Percentiles rank a stretch among this genome's conserved stretches.
Conservation (phyloP, 2,797 vertebrate genomes). For the Phalloptychus januarius region DNA sequence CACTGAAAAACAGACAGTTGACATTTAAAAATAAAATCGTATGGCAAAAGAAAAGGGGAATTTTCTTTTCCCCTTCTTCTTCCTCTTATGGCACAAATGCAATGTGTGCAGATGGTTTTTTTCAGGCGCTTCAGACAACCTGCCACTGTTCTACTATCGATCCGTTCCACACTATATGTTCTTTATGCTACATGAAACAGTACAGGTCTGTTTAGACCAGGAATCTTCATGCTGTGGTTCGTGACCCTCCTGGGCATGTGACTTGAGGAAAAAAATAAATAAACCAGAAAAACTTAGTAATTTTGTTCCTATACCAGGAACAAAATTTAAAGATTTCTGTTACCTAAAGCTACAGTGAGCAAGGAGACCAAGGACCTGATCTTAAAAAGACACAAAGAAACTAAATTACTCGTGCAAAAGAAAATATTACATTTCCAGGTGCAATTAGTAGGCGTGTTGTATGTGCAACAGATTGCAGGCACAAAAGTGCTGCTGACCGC, state of each 20-base stretch:
- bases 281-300: too few relatives aligned
- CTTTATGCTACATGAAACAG: not conserved
- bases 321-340: too few relatives aligned
- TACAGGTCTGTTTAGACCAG: not conserved
- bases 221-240: too few relatives aligned
- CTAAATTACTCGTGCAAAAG: too few relatives aligned
- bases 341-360: too few relatives aligned
- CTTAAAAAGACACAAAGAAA: too few relatives aligned
- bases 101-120: not conserved
- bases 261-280: too few relatives aligned
- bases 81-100: not conserved
- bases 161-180: not conserved
- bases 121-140: not conserved
- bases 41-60: not conserved
- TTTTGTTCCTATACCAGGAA: too few relatives aligned
- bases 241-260: too few relatives aligned
- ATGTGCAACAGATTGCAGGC: too few relatives aligned
- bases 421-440: not conserved
- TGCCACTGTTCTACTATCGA: conserved; percentile 8
- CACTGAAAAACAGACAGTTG: not conserved
- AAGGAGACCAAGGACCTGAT: too few relatives aligned
- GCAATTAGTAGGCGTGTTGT: not conserved
- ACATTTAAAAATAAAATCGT: not conserved
- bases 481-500: too few relatives aligned
- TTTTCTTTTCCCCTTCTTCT: not conserved